Percentiles rank a stretch among this genome's conserved stretches.
Evolutionary conservation across 64 coral and sea anemone species (phyloP).

Genomic region (Pachyseris speciosa): DNA sequence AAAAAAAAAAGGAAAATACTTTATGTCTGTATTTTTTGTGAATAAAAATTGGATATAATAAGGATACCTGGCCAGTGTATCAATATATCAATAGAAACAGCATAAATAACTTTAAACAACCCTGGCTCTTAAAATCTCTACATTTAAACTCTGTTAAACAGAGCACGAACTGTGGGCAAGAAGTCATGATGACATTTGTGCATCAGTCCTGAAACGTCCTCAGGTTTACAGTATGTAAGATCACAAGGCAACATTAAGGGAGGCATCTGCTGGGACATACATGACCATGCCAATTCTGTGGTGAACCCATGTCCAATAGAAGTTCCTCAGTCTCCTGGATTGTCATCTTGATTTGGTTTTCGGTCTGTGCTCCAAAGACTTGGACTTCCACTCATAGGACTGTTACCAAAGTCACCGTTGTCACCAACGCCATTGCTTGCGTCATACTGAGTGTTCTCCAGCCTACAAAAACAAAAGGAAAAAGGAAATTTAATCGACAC

Average conservation of each 20-base stretch:
- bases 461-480: slow-evolving; percentile 65
- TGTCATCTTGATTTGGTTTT: slow-evolving; percentile 85
- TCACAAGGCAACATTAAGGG: neutral
- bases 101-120: slow-evolving; percentile 54
- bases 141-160: slow-evolving; percentile 31
- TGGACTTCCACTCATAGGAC: slow-evolving; percentile 90
- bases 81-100: slow-evolving; percentile 22
- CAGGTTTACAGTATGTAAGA: neutral
- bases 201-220: slow-evolving; percentile 32
- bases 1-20: slow-evolving; percentile 24
- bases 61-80: neutral
- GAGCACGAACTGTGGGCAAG: neutral
- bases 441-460: slow-evolving; percentile 97
- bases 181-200: neutral
- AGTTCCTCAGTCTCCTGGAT: slow-evolving; percentile 62
- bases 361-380: slow-evolving; percentile 65
- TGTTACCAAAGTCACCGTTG: slow-evolving; percentile 85
- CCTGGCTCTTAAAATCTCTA: slow-evolving; percentile 53
- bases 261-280: neutral
- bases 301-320: neutral
- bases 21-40: slow-evolving; percentile 7
- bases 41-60: slow-evolving; percentile 47
- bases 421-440: slow-evolving; percentile 89
- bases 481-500: neutral
- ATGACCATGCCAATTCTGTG: neutral